Evolutionary conservation across 2,797 vertebrate genomes (phyloP).

Genomic region (Schizothorax lantsangensis): DNA sequence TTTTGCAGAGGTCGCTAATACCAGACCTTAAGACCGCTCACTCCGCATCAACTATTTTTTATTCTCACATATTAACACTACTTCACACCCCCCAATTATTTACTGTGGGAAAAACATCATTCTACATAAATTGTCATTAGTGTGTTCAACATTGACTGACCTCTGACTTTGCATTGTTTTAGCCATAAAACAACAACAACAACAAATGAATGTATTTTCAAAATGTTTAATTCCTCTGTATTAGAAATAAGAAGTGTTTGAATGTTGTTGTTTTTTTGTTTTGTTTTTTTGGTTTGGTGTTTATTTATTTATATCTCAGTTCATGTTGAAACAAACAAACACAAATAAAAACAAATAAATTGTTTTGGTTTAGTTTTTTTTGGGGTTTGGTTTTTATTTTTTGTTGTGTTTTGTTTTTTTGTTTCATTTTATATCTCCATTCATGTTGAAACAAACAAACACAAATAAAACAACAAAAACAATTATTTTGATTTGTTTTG

Average conservation of each 20-base stretch:
- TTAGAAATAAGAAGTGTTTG: background rate
- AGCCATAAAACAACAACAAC: background rate
- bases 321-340: background rate
- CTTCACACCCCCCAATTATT: background rate
- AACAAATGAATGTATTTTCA: background rate
- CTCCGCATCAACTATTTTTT: background rate
- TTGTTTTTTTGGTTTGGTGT: background rate
- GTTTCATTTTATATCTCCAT: background rate
- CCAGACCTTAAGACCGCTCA: slow-evolving; percentile 21
- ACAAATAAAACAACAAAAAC: background rate
- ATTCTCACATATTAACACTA: slow-evolving; percentile 7
- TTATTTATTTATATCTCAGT: background rate
- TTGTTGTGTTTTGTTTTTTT: background rate
- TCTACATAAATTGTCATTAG: background rate
- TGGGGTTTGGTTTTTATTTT: background rate
- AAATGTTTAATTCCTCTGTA: background rate
- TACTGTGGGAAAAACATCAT: background rate
- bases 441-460: background rate
- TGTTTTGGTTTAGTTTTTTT: background rate
- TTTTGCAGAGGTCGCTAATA: slow-evolving; percentile 44
- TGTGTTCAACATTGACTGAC: background rate
- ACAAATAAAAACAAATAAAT: background rate
- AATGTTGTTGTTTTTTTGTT: background rate
- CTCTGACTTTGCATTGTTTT: background rate
- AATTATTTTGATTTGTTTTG: background rate